Evolutionary conservation across 53 echinoderm and acorn worm genomes (phyloP).

Genomic region (Holothuria leucospilota): DNA sequence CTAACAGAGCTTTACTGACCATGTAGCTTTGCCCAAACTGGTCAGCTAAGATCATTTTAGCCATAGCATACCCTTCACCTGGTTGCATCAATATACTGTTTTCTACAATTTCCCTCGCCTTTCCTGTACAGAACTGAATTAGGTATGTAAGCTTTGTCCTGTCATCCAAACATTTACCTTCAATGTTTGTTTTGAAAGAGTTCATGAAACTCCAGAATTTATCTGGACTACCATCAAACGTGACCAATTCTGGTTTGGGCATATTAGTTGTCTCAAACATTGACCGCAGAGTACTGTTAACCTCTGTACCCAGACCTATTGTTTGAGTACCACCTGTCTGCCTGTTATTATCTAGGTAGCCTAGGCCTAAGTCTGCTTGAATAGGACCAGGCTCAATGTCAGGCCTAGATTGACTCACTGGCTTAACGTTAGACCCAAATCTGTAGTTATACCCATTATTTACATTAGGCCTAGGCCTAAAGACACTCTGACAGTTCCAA

Average conservation of each 20-base stretch:
- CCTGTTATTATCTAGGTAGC: no score
- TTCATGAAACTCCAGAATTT: conserved; percentile 53
- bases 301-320: no score
- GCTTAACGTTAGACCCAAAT: no score
- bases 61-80: conserved; percentile 26
- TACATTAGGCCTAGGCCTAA: no score
- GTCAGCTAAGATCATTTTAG: conserved; percentile 36
- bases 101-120: conserved; percentile 39
- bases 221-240: conserved; percentile 14
- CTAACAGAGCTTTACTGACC: conserved; percentile 49
- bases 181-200: conserved; percentile 46
- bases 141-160: conserved; percentile 40
- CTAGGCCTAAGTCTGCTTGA: no score
- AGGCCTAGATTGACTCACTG: no score
- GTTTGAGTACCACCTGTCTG: no score
- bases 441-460: no score
- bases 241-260: conserved; percentile 54
- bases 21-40: conserved; percentile 65
- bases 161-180: conserved; percentile 27
- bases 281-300: background rate
- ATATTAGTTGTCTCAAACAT: conserved; percentile 10
- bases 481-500: no score
- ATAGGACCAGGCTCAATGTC: no score
- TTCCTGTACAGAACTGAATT: conserved; percentile 42
- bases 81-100: conserved; percentile 49